These are phyloP conservation scores for Neolamprologus sp. DNA, from an alignment of 2,113 vertebrate species.

Conservation along the genomic window DNA sequence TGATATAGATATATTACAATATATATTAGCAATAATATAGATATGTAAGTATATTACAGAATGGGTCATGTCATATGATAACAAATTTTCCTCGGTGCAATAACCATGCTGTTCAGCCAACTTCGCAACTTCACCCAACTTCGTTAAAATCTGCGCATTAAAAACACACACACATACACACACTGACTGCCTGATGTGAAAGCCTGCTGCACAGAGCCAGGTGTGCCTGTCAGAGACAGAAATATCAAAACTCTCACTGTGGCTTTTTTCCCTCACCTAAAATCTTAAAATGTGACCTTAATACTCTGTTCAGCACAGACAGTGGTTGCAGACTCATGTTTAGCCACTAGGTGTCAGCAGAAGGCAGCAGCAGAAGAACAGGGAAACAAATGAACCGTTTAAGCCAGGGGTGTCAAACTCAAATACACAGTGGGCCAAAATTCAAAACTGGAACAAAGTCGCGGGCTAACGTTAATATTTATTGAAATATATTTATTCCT, in stretches of 20 bases:
- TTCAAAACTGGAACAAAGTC: too few species aligned
- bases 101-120: neutral
- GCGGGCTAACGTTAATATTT: too few species aligned
- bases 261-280: neutral
- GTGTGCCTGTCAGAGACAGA: neutral
- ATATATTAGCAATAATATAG: neutral
- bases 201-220: neutral
- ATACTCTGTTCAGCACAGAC: neutral
- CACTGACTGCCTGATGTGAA: neutral
- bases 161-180: neutral
- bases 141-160: neutral
- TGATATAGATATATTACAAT: neutral
- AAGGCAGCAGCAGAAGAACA: neutral
- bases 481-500: too few species aligned
- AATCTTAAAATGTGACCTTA: neutral
- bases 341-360: constrained; percentile 38
- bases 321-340: neutral
- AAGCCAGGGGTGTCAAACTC: neutral
- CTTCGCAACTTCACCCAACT: neutral
- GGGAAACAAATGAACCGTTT: neutral
- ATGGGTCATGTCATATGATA: neutral
- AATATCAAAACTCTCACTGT: neutral
- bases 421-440: too few species aligned
- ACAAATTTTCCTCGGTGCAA: neutral
- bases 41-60: neutral